Evolutionary conservation across 92 coral and sea anemone species (phyloP), one percentile per base, ranked within the genome.

Genomic region (Scolanthus callimorphus): DNA sequence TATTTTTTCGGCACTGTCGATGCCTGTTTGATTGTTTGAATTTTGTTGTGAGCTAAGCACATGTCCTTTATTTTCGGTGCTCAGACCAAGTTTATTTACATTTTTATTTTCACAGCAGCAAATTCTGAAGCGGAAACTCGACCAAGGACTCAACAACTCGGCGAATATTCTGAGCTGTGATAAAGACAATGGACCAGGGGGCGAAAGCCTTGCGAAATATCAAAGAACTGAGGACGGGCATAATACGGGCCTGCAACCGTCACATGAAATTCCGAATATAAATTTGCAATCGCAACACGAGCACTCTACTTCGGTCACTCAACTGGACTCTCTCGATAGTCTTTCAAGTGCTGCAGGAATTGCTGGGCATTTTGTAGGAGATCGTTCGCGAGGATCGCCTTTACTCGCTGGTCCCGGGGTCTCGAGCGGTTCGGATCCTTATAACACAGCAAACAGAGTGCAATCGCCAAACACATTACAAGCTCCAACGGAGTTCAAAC

Each of bases 21-120:
- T 26, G 59, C 19, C 43, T 60, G 56, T 53, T 45, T 58, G 55
- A 64, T 69, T 78, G 79, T 87, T 84, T 83, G 76, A 65, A 34
- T 74, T 57, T 46, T 69, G 51, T 46, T 68, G 62, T 64, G 55
- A 59, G 86, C 71, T 57, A 64, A 66, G 69, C 76, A 67, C 67
- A 53, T 71, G 57, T 69, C 54, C 56, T 73, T 56, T 79, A 75
- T 85, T 41, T 65, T 20, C 70, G 59, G 48, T 51, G 55, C 85
- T 86, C 47, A 87, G 74, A 51, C 63, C 67, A 65, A 41, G 63
- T 48, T 57, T 62, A 62, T 73, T 51, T 83, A 70, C 79, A 50
- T 57, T 62, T 80, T 78, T 82, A 57, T 76, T 60, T 74, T 55
- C 64, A 79, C 89, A 87, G 96, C 86, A 83, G 96, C 83, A 74